Base-by-base conservation (phyloP, 2,797 vertebrate species). In the Halcyon chelicuti region DNA sequence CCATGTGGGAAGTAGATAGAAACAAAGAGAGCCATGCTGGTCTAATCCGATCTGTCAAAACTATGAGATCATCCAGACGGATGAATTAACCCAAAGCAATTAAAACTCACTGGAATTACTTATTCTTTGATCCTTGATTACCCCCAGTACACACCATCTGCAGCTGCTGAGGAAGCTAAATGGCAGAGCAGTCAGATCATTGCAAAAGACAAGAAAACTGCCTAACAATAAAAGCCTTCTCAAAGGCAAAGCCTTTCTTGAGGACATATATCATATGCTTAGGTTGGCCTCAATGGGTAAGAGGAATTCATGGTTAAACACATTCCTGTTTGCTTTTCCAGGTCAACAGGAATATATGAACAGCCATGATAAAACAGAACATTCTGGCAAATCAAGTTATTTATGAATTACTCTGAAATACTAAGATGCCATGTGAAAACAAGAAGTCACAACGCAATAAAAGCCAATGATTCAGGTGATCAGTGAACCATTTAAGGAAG, bases 61-160 rank as follows among this genome's bases (percentile, higher is more conserved):
- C 25, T 73, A 88, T 78, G 79, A 70, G 28, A 79, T 80, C 52
- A 76, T 22, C 40, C 80, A 89, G 75, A 92, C 44, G 51, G 37
- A 5, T 9, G 11, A 87, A 94, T 90, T 80, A 94, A 77, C 54
- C 61, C 46, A 86, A 91, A 88, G 44, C 78, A 88, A 86, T 88
- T 93, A 91, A 93, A 94, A 90, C 12, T 83, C 12, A 0, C 26
- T 57, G 9, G 0, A 96, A 90, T 77, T 65, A 88, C 60, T 85
- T 75, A 33, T 89, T 86, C 61, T 94, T 77, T 93, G 77, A 90
- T 73, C 54, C 42, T 93, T 86, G 93, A 94, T 86, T 88, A 90
- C 70, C 70, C 21, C 81, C 83, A 83, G 52, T 49, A 83, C 14
- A 82, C 31, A 91, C 55, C 79, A 88, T 61, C 72, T 89, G 90